These are phyloP conservation scores for Papilio polytes DNA, from an alignment of 1,140 invertebrate species.

Conservation along the genomic window DNA sequence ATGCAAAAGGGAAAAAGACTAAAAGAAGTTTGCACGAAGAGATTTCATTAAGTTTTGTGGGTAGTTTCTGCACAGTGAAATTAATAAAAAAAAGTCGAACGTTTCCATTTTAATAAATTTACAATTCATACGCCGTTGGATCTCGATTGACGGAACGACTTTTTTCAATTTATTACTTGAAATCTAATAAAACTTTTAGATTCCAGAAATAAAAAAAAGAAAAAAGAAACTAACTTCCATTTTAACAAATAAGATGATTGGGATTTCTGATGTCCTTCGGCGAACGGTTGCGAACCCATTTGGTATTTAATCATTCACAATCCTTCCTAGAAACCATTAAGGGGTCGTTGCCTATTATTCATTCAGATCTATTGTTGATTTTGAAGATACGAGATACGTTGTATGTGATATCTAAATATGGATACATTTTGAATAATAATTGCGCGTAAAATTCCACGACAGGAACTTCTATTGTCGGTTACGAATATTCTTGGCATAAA, in stretches of 20 bases:
- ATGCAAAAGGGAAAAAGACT: constrained; percentile 10
- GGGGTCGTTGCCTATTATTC: not conserved
- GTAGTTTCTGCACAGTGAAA: not conserved
- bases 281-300: too few relatives aligned
- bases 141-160: constrained; percentile 7
- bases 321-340: not conserved
- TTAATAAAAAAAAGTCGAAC: constrained; percentile 25
- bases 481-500: not conserved
- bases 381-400: not conserved
- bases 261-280: too few relatives aligned
- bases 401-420: not conserved
- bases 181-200: not conserved
- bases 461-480: not conserved
- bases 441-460: not conserved
- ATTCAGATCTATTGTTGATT: not conserved
- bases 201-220: not conserved
- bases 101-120: constrained; percentile 27
- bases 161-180: constrained; percentile 9
- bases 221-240: not conserved
- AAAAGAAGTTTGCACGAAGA: constrained; percentile 15
- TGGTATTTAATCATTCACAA: not conserved
- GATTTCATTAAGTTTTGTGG: constrained; percentile 24
- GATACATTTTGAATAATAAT: not conserved
- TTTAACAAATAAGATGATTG: too few relatives aligned
- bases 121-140: constrained; percentile 15